Evolutionary conservation across 2,797 vertebrate species (phyloP).

Genomic region (Gymnopithys bicolor): DNA sequence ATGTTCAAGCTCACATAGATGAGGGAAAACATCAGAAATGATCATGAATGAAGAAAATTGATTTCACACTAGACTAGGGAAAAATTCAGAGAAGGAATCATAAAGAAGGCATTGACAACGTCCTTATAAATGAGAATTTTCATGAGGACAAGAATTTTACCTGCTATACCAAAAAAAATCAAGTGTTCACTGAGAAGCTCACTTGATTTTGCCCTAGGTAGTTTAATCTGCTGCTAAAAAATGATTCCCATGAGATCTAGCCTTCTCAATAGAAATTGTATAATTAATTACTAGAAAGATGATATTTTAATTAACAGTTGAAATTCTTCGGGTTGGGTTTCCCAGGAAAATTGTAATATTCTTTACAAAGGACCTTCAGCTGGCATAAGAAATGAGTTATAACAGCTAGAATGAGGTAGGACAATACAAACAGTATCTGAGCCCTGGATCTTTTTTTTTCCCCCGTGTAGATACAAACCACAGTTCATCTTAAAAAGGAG

Average conservation of each 20-base stretch:
- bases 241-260: background rate
- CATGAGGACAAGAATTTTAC: background rate
- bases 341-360: background rate
- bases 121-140: background rate
- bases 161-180: background rate
- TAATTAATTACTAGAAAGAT: conserved; percentile 17
- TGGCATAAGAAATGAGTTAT: background rate
- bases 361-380: background rate
- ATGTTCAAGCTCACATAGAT: background rate
- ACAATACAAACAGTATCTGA: background rate
- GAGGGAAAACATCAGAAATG: background rate
- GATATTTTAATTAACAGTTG: background rate
- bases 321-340: background rate
- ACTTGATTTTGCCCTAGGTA: background rate
- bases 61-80: background rate
- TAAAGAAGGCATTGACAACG: background rate
- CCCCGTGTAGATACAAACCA: background rate
- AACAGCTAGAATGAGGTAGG: background rate
- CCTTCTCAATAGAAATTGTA: background rate
- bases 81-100: background rate
- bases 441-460: background rate
- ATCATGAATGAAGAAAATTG: background rate
- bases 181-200: background rate
- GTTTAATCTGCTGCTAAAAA: background rate
- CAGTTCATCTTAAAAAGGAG: background rate